Evolutionary conservation across 2,113 vertebrate genomes (phyloP).

Genomic region (Amazona guildingii): DNA sequence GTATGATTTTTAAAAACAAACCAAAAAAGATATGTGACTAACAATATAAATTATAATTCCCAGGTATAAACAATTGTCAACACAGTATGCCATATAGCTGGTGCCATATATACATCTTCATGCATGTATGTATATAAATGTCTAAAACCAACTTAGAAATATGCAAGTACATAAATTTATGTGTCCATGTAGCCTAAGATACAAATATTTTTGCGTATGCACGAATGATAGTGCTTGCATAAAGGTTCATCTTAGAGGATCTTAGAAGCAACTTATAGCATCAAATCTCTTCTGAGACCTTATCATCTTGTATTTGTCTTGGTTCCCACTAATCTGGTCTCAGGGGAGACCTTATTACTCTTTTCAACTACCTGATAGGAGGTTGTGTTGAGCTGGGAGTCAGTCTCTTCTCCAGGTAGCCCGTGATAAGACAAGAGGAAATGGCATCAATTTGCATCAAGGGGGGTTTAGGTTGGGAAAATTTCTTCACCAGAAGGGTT

Average conservation of each 20-base stretch:
- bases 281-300: background rate
- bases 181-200: background rate
- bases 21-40: background rate
- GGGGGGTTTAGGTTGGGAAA: background rate
- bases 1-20: background rate
- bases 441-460: background rate
- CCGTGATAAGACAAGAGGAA: background rate
- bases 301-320: background rate
- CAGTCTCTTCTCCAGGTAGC: rapidly evolving
- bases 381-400: rapidly evolving
- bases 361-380: background rate
- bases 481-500: background rate
- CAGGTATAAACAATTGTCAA: background rate
- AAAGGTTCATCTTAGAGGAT: background rate
- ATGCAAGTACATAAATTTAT: background rate
- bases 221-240: background rate
- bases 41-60: background rate
- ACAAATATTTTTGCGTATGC: background rate
- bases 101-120: background rate
- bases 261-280: background rate
- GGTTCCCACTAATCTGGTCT: background rate
- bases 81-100: background rate
- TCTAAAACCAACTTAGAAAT: background rate
- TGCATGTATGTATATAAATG: too few species aligned
- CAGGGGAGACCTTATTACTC: rapidly evolving